These are phyloP conservation scores for Typhlichthys subterraneus DNA, from an alignment of 2,797 vertebrate genomes.

Conservation along the genomic window DNA sequence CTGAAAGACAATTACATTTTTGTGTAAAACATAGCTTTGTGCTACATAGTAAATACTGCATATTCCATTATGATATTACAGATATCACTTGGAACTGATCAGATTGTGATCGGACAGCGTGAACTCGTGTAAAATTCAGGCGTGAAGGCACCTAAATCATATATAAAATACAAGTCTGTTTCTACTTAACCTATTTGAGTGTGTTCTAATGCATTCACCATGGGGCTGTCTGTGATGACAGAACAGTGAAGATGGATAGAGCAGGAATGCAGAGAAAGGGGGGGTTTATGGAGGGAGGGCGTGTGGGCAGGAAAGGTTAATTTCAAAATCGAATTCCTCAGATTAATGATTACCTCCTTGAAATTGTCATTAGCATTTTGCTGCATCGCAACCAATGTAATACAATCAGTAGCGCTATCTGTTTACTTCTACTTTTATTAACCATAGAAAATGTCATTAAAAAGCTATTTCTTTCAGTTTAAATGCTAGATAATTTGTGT, in stretches of 20 bases:
- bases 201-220: constrained; percentile 70
- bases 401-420: no score
- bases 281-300: constrained; percentile 21
- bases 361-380: not conserved
- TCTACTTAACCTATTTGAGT: constrained; percentile 72
- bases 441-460: not conserved
- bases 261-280: constrained; percentile 9
- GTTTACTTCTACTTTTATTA: constrained; percentile 11
- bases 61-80: no score
- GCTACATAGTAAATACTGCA: no score
- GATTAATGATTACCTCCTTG: not conserved
- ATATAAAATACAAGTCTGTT: constrained; percentile 53
- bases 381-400: not conserved
- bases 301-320: constrained; percentile 44
- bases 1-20: no score
- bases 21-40: no score
- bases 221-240: constrained; percentile 47
- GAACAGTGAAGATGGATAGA: constrained; percentile 16
- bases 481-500: no score
- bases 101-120: no score
- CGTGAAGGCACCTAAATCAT: constrained; percentile 32
- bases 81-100: no score
- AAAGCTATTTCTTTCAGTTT: constrained; percentile 26
- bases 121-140: not conserved
- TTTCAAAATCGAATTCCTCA: constrained; percentile 57